Evolutionary conservation across 2,113 vertebrate genomes (phyloP).

Genomic region (Heterotilapia buettikoferi): DNA sequence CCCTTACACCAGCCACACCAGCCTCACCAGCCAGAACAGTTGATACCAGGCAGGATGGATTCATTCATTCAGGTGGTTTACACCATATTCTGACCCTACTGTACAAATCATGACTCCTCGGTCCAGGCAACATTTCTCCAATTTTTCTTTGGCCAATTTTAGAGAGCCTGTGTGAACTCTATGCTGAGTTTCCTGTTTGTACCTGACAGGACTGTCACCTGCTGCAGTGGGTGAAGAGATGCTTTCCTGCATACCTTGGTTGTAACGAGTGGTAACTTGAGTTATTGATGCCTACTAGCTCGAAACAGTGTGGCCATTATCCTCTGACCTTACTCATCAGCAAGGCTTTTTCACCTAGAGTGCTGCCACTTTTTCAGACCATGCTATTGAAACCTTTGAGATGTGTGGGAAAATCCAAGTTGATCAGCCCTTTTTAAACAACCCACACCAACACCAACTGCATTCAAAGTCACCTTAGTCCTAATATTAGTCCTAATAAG

Average conservation of each 20-base stretch:
- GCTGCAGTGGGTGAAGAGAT: background rate
- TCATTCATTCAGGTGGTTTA: background rate
- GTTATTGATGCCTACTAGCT: background rate
- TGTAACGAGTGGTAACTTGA: background rate
- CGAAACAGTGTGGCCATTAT: background rate
- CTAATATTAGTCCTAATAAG: background rate
- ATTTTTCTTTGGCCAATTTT: background rate
- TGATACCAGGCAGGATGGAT: background rate
- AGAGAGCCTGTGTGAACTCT: background rate
- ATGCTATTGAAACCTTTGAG: background rate
- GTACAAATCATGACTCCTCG: background rate
- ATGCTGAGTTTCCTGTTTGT: background rate
- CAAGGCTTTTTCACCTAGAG: background rate
- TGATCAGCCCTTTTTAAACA: background rate
- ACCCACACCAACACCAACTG: fast-evolving
- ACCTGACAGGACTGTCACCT: background rate
- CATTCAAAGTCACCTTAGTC: background rate
- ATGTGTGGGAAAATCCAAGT: background rate
- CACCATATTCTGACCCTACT: background rate
- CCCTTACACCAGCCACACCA: background rate
- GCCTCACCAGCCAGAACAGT: background rate
- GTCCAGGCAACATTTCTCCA: background rate
- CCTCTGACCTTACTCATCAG: background rate
- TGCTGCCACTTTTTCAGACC: background rate
- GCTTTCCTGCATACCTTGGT: background rate